Base-by-base conservation (phyloP, 2,113 vertebrate species). In the Notothenia rossii region DNA sequence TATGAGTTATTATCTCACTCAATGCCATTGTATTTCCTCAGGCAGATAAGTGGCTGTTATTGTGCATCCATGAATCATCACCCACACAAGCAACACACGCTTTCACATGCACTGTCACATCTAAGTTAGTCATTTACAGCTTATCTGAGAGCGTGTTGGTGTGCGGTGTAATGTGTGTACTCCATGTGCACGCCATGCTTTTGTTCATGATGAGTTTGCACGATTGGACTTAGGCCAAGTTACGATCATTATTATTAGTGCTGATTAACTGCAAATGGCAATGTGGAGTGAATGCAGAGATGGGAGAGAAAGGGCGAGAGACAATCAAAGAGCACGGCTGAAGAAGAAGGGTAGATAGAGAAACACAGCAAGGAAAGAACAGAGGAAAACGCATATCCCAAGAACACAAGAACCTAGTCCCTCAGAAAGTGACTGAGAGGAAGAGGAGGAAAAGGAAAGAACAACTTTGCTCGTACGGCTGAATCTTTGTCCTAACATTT, bases 201-300 rank as follows among this genome's bases (percentile, higher is more conserved):
- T 46, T 67, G 74, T 65, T 54, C 79, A 22, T 22, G 66, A 60
- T 75, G 58, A 75, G 84, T 88, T 79, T 84, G 85, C 79, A 72
- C 81, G 64, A 89, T 81, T 92, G 90, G 91, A 86, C 83, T 53
- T 61, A 77, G 50, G 88, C 92, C 92, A 92, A 90, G 85, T 65
- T 74, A 62, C 82, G 91, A 88, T 92, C 86, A 86, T 93, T 92
- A 86, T 93, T 92, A 93, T 93, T 89, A 89, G 75, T 78, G 80
- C 86, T 91, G 90, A 95, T 94, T 92, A 92, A 93, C 88, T 93
- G 85, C 80, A 92, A 92, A 94, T 91, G 87, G 89, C 68, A 77
- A 85, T 76, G 79, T 86, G 78, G 83, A 86, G 81, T 78, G 72
- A 80, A 64, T 73, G 65, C 55, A 65, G 80, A 29, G 22, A 76